Evolutionary conservation across 1,140 invertebrate species (phyloP), one percentile per base, ranked within the genome.

Genomic region (Eueides isabella): DNA sequence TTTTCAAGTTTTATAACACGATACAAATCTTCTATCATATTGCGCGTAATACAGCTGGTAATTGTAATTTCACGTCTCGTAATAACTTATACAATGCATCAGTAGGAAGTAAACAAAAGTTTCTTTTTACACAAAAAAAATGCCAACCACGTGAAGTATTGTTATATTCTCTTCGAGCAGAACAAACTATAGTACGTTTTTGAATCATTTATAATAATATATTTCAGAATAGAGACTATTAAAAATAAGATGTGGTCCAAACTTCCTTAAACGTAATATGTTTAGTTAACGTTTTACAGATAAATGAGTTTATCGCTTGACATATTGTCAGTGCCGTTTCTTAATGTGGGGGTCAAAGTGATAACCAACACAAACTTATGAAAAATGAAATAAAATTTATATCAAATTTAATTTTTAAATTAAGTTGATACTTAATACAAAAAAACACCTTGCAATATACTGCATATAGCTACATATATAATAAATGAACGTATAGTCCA

Each of bases 401-500:
- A 26, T 55, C 7, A n/a, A n/a, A n/a, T n/a, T n/a, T n/a, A n/a
- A n/a, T n/a, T n/a, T n/a, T n/a, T n/a, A n/a, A n/a, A n/a, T n/a
- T n/a, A n/a, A n/a, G n/a, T n/a, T n/a, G n/a, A n/a, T n/a, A n/a
- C n/a, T n/a, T n/a, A n/a, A n/a, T n/a, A n/a, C n/a, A n/a, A n/a
- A 55, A 55, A 55, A 55, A 23, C 19, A 55, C 48, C 12, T 30
- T 30, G 61, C 61, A 63, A 7, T 31, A 31, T 16, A 9, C 6
- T n/a, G 16, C 61, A 31, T 31, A 61, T 28, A 61, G 23, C 14
- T 7, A 16, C 14, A 31, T 63, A 63, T 63, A 29, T n/a, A 69
- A 74, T 62, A 73, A 73, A 67, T 63, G 66, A 74, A 28, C 38
- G 72, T 69, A 82, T 83, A 81, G 79, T 74, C 81, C 84, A 86